These are phyloP conservation scores for Austrolebias charrua DNA, from an alignment of 2,797 vertebrate genomes.

Conservation along the genomic window DNA sequence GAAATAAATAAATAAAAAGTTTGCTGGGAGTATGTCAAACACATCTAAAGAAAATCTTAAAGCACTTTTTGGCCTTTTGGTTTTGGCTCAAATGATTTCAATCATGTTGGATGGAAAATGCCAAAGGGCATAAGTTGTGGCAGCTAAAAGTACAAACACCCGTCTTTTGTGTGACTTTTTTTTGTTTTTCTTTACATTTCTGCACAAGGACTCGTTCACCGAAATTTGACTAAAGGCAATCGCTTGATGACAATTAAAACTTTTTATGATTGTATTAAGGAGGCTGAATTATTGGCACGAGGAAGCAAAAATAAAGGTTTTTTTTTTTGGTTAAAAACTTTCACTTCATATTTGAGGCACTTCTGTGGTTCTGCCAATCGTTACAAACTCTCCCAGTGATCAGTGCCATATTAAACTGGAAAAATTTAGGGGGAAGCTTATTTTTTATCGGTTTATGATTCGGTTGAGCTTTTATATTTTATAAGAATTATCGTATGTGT, in stretches of 20 bases:
- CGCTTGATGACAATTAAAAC: constrained; percentile 68
- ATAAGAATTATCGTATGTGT: constrained; percentile 45
- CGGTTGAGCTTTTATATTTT: constrained; percentile 43
- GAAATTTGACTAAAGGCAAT: constrained; percentile 68
- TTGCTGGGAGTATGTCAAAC: constrained; percentile 78
- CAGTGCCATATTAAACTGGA: constrained; percentile 66
- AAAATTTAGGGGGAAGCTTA: constrained; percentile 44
- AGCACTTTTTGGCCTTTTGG: constrained; percentile 91
- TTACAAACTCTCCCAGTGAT: constrained; percentile 47
- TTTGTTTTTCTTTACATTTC: constrained; percentile 25
- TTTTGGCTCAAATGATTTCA: constrained; percentile 77
- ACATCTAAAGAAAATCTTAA: constrained; percentile 86
- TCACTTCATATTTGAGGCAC: constrained; percentile 54
- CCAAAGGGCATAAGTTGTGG: constrained; percentile 76
- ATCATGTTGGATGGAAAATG: constrained; percentile 70
- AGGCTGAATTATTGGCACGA: constrained; percentile 36
- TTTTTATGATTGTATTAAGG: constrained; percentile 59
- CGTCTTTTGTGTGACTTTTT: constrained; percentile 46
- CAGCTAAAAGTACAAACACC: constrained; percentile 74
- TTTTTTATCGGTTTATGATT: constrained; percentile 28
- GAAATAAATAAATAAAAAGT: constrained; percentile 22
- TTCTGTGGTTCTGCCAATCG: constrained; percentile 48
- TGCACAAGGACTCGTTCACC: constrained; percentile 61
- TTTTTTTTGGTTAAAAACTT: constrained; percentile 28
- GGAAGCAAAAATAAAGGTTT: constrained; percentile 34